Base-by-base conservation (phyloP, 2,113 vertebrate genomes). In the Halcyon senegalensis region DNA sequence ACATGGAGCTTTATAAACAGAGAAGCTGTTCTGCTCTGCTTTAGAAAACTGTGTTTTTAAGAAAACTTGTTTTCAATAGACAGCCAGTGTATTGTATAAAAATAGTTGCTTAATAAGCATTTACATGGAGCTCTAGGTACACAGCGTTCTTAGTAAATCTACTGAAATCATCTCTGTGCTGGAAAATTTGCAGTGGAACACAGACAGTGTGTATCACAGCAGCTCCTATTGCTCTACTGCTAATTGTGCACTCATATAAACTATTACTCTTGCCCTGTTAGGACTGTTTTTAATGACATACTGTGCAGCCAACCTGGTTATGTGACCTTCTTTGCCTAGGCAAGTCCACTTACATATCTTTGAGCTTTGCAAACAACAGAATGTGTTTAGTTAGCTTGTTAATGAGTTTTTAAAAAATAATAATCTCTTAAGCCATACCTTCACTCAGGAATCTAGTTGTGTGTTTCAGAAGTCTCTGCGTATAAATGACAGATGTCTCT, bases 51-150 rank as follows among this genome's bases (percentile, higher is more conserved):
- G 16, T 50, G 17, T 77, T 87, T 86, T 89, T 82, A 88, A 81
- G 76, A 94, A 90, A 91, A 73, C 30, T 50, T 76, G 41, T 82
- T 90, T 93, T 92, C 56, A 81, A 62, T 89, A 91, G 78, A 60
- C 81, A 95, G 59, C 15, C 48, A 53, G 80, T 44, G 28, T 90
- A 44, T 88, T 87, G 35, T 86, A n/a, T 84, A 91, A 85, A 94
- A 98, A 87, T 90, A 97, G 91, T 76, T 79, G 17, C 39, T 89
- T 73, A 90, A 86, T 84, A 78, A 78, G 35, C 51, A 56, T 90
- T 93, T 90, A 39, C 43, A 1, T 44, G 55, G 43, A 77, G 51
- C 35, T 95, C 2, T 53, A 51, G 30, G 43, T 74, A 70, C 56
- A 80, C 35, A 9, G 20, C 35, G 15, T 77, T 88, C 67, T 67